Evolutionary conservation across 2,888 invertebrate genomes (phyloP).

Genomic region (Ceramica pisi): DNA sequence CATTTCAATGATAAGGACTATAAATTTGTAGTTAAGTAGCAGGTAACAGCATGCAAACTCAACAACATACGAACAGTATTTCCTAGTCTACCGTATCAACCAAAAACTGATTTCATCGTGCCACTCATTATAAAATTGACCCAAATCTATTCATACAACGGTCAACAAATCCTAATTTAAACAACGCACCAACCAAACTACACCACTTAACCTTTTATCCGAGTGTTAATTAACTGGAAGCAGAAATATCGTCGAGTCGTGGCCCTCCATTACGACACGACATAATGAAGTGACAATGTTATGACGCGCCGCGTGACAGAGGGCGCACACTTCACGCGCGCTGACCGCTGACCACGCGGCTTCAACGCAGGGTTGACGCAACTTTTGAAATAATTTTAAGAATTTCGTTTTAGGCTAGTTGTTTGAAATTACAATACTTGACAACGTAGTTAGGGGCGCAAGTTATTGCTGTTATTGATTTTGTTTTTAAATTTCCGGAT

Average conservation of each 20-base stretch:
- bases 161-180: constrained; percentile 12
- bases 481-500: not conserved
- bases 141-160: not conserved
- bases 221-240: constrained; percentile 78
- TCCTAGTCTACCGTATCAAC: not conserved
- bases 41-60: not conserved
- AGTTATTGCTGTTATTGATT: not conserved
- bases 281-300: constrained; percentile 86
- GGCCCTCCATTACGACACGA: constrained; percentile 73
- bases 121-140: not conserved
- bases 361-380: constrained; percentile 48
- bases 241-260: constrained; percentile 70
- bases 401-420: not conserved
- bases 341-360: constrained; percentile 63
- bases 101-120: not conserved
- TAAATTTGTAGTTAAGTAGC: not conserved
- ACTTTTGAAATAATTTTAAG: not conserved
- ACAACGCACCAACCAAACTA: constrained; percentile 34
- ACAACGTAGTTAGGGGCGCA: not conserved
- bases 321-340: constrained; percentile 71
- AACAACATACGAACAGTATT: not conserved
- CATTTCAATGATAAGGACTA: not conserved
- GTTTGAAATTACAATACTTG: not conserved
- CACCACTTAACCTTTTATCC: constrained; percentile 74
- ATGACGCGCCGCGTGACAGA: constrained; percentile 72